A percentile compares a stretch with the other conserved stretches of the same genome.
These are phyloP conservation scores for Mechanitis messenoides DNA, from an alignment of 2,888 invertebrate species.

Conservation along the genomic window DNA sequence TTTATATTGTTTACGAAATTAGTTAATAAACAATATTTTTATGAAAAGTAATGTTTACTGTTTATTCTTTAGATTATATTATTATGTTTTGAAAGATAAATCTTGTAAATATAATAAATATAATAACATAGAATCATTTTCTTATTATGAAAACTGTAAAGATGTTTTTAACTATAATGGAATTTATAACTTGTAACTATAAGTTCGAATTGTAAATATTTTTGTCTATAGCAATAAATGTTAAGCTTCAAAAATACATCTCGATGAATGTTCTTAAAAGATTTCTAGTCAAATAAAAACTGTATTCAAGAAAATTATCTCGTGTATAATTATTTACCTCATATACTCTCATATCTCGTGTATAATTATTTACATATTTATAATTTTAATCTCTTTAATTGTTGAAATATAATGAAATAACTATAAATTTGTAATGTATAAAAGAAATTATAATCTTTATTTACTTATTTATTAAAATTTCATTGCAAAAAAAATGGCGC, in stretches of 20 bases:
- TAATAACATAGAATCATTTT: background rate
- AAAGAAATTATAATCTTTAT: too few relatives aligned
- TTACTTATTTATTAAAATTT: too few relatives aligned
- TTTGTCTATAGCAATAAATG: conserved; percentile 24
- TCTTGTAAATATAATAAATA: conserved; percentile 2
- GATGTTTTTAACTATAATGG: background rate
- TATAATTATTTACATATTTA: too few relatives aligned
- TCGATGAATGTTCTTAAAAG: conserved; percentile 36
- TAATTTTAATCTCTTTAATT: too few relatives aligned
- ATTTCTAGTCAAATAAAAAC: conserved; percentile 63
- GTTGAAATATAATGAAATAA: too few relatives aligned
- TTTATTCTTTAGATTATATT: too few relatives aligned
- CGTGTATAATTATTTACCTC: conserved; percentile 5
- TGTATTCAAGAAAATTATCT: conserved; percentile 38
- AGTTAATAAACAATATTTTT: too few relatives aligned
- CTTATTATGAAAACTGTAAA: background rate
- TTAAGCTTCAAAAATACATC: conserved; percentile 15
- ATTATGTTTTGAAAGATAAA: background rate
- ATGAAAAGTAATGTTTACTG: too few relatives aligned
- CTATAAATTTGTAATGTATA: too few relatives aligned
- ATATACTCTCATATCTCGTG: too few relatives aligned
- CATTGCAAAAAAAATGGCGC: too few relatives aligned
- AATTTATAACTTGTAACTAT: conserved; percentile 1
- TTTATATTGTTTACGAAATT: too few relatives aligned
- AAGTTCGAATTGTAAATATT: conserved; percentile 23